Conservation (phyloP, 2,888 invertebrate genomes). For the Lepidocyrtinus sp. region DNA sequence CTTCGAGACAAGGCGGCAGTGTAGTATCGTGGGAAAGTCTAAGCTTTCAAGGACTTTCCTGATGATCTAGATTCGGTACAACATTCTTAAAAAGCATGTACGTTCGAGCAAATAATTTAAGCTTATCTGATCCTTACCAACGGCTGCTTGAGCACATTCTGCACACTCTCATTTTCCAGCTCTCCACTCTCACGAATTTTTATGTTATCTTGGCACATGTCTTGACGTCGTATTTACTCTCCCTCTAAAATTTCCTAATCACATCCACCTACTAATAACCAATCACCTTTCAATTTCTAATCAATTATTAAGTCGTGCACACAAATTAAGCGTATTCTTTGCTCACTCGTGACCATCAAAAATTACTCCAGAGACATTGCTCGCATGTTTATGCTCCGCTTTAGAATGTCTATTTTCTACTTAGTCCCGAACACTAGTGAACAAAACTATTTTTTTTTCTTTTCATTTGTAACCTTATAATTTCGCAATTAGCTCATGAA, state of each 20-base stretch:
- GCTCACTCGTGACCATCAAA: conserved; percentile 4
- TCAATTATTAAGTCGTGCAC: background rate
- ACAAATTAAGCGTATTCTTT: no score
- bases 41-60: conserved; percentile 51
- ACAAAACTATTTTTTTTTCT: no score
- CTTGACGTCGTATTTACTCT: background rate
- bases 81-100: no score
- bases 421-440: no score
- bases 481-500: background rate
- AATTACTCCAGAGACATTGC: background rate
- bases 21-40: conserved; percentile 32
- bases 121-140: conserved; percentile 31
- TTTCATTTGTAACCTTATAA: background rate
- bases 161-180: conserved; percentile 51
- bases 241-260: conserved; percentile 9
- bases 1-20: conserved; percentile 48
- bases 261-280: no score
- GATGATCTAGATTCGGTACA: conserved; percentile 29
- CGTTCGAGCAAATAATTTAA: background rate
- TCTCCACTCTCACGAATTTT: conserved; percentile 43
- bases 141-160: conserved; percentile 54
- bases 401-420: no score
- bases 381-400: background rate
- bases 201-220: conserved; percentile 52
- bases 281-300: no score